Base-by-base conservation (phyloP, 2,113 vertebrate species). In the Catharus minimus region DNA sequence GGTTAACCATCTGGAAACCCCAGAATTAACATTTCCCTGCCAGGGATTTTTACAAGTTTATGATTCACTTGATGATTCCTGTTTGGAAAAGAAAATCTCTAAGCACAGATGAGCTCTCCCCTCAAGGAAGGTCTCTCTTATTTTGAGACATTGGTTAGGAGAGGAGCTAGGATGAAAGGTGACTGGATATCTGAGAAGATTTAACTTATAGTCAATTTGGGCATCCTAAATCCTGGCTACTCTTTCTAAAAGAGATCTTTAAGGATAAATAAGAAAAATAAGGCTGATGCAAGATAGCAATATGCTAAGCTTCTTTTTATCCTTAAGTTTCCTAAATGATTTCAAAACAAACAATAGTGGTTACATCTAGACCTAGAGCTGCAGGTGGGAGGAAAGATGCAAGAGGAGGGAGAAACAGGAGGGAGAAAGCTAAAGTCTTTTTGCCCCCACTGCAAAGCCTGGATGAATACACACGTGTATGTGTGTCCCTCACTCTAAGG, bases 1-100 rank as follows among this genome's bases (percentile, higher is more conserved):
- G 43, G 71, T 68, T 90, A 92, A 95, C 90, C 95, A 95, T 90
- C 90, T 95, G 92, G 93, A 92, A 93, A 52, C 38, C 47, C 75
- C 66, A 72, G 66, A 94, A 88, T 9, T 38, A 68, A 83, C 0
- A 0, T 47, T 73, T 89, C 56, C 47, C 52, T 91, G 89, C 89
- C 95, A 93, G 72, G 56, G 64, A 90, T 87, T 92, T 95, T 92
- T 77, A 93, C 50, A 87, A 92, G 66, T 56, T 74, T 86, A 32
- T 92, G 93, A 94, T 87, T 94, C 71, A 58, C 39, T 85, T 72
- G 56, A 72, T 46, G 57, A 62, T 55, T 89, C 52, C 47, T 82
- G 28, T 90, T 82, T 47, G 49, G 67, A 55, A 85, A 95, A 77
- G 24, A 2, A 76, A 41, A 73, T 62, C 50, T 89, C 86, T 76